Evolutionary conservation across 2,888 invertebrate genomes (phyloP), one percentile per base, ranked within the genome.

Genomic region (Chrysomela aeneicollis): DNA sequence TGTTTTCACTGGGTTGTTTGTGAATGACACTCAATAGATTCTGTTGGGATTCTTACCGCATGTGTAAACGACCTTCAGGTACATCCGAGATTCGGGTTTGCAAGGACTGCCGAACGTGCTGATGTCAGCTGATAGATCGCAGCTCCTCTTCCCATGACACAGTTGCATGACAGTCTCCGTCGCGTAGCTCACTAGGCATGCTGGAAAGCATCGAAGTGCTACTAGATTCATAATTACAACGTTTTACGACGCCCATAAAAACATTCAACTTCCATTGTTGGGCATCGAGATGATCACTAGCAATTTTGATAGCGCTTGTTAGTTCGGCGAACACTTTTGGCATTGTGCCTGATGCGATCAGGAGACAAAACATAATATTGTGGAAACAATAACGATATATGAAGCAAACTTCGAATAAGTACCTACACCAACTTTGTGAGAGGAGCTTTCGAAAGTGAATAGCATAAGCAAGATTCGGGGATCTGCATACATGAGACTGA

Each of bases 161-260:
- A 78, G 77, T 77, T 91, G 88, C 91, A 95, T 94, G 60, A 95
- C 92, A 17, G 92, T 93, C 84, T 96, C 95, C n/a, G 95, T 93
- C 4, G 95, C 94, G 82, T 93, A 93, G 74, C 92, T 91, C 73
- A 92, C 92, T 81, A 93, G 86, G 81, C 96, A 96, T 17, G 93
- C 95, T 95, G 85, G 26, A 84, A 85, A 73, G 69, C 74, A 68
- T 68, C 63, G 32, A 59, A 67, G 17, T 37, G n/a, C 3, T 19
- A n/a, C n/a, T n/a, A n/a, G n/a, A n/a, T n/a, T n/a, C n/a, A n/a
- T n/a, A n/a, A n/a, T n/a, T n/a, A 2, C 32, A 54, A 10, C 19
- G 15, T 19, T 35, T 54, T 18, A 19, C 6, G 19, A 52, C 51
- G 8, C 21, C 12, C 30, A 52, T 52, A 30, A 52, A 52, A 21